A percentile compares a stretch with the other conserved stretches of the same genome.
Evolutionary conservation across 1,140 invertebrate species (phyloP).

Genomic region (Lasaia peninsularis): DNA sequence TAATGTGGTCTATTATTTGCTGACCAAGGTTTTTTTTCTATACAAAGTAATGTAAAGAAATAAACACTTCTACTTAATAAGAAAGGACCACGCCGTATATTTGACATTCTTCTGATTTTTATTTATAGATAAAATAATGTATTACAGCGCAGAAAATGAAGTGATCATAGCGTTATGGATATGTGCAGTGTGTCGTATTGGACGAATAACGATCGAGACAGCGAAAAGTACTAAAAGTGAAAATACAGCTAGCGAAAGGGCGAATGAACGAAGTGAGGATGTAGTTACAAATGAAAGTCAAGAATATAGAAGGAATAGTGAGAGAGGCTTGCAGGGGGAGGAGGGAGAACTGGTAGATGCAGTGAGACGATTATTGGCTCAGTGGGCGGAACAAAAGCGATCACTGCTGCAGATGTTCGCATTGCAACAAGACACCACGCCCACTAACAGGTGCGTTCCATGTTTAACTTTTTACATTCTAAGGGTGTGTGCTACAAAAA

Average conservation of each 20-base stretch:
- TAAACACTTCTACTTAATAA: no score
- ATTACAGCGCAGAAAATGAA: conserved; percentile 38
- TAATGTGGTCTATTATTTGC: no score
- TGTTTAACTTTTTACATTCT: no score
- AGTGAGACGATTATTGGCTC: conserved; percentile 26
- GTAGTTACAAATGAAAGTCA: no score
- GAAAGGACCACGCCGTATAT: no score
- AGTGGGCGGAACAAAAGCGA: conserved; percentile 37
- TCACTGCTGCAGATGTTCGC: conserved; percentile 39
- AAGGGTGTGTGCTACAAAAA: no score
- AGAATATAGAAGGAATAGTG: no score
- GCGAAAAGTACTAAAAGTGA: background rate
- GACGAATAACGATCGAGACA: background rate
- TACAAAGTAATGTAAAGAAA: no score
- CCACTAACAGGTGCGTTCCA: conserved; percentile 32
- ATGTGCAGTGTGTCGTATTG: conserved; percentile 38
- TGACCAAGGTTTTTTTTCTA: no score
- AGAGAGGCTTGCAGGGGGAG: background rate
- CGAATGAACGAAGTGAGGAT: background rate
- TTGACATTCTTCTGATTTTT: background rate
- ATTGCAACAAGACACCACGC: conserved; percentile 27
- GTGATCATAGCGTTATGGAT: conserved; percentile 51
- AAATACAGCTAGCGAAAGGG: background rate
- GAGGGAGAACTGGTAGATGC: conserved; percentile 12
- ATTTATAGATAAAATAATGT: background rate